Conservation (phyloP, 2,113 vertebrate species). For the Calidris pugnax region DNA sequence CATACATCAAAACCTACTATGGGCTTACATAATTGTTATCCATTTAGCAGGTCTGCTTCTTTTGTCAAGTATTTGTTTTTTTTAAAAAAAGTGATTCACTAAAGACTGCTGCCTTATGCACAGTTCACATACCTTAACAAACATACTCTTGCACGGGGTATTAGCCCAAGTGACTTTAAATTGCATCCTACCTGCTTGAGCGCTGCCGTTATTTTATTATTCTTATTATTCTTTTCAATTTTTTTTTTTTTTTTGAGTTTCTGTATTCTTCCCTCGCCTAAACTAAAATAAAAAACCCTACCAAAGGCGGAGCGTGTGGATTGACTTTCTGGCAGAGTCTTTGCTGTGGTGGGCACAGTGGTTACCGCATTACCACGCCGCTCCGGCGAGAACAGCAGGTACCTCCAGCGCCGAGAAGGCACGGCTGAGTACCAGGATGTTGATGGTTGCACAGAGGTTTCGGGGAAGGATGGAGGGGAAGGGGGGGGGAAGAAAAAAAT, state of each 20-base stretch:
- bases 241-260: background rate
- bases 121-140: conserved; percentile 31
- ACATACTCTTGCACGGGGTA: conserved; percentile 11
- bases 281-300: background rate
- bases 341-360: background rate
- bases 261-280: background rate
- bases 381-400: conserved; percentile 35
- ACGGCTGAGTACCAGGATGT: background rate
- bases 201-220: background rate
- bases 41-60: conserved; percentile 69
- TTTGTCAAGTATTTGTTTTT: conserved; percentile 77
- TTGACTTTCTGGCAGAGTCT: conserved; percentile 5
- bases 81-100: conserved; percentile 56
- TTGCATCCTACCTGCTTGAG: background rate
- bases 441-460: background rate
- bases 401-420: background rate
- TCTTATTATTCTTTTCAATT: background rate
- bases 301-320: background rate
- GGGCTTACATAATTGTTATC: conserved; percentile 75
- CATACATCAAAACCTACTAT: conserved; percentile 69
- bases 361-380: conserved; percentile 44
- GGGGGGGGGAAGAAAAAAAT: no score
- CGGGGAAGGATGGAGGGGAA: background rate
- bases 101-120: conserved; percentile 36
- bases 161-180: conserved; percentile 49